A percentile compares a stretch with the other conserved stretches of the same genome.
Evolutionary conservation across 2,113 vertebrate species (phyloP).

Genomic region (Thinocorus orbignyianus): DNA sequence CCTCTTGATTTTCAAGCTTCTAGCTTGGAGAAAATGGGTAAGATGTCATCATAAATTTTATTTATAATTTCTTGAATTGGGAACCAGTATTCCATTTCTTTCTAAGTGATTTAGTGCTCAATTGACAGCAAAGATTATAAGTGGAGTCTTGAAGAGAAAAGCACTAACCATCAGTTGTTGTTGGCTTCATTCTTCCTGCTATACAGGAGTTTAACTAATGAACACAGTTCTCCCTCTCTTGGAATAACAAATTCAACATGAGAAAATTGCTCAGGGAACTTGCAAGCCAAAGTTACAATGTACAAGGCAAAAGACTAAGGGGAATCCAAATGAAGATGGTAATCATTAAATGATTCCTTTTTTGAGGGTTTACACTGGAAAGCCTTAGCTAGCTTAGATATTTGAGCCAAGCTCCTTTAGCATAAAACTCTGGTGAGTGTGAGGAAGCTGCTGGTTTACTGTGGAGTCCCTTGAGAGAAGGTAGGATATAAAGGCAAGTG

Average conservation of each 20-base stretch:
- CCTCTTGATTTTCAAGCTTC: neutral
- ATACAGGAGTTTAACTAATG: neutral
- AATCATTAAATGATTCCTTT: slow-evolving; percentile 15
- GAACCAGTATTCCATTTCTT: neutral
- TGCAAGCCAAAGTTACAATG: neutral
- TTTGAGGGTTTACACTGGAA: slow-evolving; percentile 55
- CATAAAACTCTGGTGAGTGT: neutral
- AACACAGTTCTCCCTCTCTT: neutral
- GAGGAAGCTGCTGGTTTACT: slow-evolving; percentile 19
- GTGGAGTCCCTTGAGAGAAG: neutral
- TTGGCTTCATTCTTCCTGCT: neutral
- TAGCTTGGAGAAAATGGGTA: neutral
- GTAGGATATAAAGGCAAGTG: neutral
- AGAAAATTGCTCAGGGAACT: slow-evolving; percentile 13
- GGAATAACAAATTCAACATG: neutral
- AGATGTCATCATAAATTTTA: neutral
- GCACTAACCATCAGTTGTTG: neutral
- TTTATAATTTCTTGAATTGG: neutral
- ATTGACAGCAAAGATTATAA: neutral
- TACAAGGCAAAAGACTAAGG: neutral
- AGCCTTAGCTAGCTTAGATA: slow-evolving; percentile 13
- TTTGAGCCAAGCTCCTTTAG: slow-evolving; percentile 15
- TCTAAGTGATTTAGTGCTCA: neutral
- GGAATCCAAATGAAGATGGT: neutral
- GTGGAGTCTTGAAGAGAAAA: neutral